Conservation (phyloP, 2,797 vertebrate species). For the Dicrostonyx torquatus region DNA sequence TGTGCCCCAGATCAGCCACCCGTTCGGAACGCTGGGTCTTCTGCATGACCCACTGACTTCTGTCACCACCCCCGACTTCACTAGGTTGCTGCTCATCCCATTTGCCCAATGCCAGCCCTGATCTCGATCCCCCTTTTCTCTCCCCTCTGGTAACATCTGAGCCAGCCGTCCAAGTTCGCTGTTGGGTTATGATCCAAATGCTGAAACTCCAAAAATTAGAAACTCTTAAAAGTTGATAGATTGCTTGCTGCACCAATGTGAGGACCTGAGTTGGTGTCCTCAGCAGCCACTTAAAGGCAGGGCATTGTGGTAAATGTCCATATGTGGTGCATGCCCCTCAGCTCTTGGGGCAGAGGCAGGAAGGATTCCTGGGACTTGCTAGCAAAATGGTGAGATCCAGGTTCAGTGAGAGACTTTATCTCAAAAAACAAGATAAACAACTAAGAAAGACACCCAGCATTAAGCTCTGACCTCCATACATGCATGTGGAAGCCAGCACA, state of each 20-base stretch:
- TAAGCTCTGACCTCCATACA: not conserved
- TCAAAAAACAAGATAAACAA: not conserved
- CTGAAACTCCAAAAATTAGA: not conserved
- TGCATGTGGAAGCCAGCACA: not conserved
- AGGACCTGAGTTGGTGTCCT: not conserved
- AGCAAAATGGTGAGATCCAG: not conserved
- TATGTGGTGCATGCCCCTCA: not conserved
- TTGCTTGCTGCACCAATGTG: not conserved
- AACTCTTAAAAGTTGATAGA: not conserved
- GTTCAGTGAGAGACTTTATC: not conserved
- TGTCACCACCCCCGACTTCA: not conserved
- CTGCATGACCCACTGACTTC: not conserved
- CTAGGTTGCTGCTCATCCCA: not conserved
- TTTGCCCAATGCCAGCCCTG: not conserved
- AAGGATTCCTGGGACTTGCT: not conserved
- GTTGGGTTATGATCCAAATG: not conserved
- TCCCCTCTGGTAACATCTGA: not conserved
- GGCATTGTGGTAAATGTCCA: not conserved
- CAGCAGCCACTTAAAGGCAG: not conserved
- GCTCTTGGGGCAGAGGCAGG: not conserved
- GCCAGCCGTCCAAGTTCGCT: no score
- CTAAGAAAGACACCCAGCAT: not conserved
- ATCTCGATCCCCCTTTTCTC: not conserved
- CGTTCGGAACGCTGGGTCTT: not conserved
- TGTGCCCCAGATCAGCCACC: no score